Percentiles rank a stretch among this genome's conserved stretches.
These are phyloP conservation scores for Spilarctia lutea DNA, from an alignment of 2,888 invertebrate genomes.

Conservation along the genomic window DNA sequence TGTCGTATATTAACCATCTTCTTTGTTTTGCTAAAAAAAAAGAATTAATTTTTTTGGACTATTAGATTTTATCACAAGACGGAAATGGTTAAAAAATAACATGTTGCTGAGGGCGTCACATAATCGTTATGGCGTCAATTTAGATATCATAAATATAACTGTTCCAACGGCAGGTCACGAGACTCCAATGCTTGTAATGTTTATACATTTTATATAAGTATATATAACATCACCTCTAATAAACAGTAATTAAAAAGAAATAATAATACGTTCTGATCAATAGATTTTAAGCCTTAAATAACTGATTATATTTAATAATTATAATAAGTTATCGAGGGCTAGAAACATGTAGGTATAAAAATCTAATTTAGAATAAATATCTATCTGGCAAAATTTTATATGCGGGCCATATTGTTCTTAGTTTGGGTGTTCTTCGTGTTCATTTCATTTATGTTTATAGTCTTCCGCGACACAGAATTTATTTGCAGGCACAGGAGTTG, in stretches of 20 bases:
- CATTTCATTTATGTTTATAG: no score
- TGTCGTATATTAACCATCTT: neutral
- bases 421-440: no score
- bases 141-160: conserved; percentile 38
- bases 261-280: conserved; percentile 1
- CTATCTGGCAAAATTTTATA: neutral
- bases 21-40: neutral
- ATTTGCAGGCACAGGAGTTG: no score
- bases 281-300: no score
- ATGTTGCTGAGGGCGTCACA: conserved; percentile 28
- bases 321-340: neutral
- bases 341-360: neutral
- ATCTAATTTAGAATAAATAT: neutral
- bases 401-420: neutral
- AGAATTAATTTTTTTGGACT: conserved; percentile 16
- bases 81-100: conserved; percentile 20
- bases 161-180: conserved; percentile 24
- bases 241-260: conserved; percentile 1
- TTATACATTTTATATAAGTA: conserved; percentile 2
- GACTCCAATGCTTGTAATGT: conserved; percentile 23
- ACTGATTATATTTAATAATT: neutral
- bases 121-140: conserved; percentile 22
- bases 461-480: no score
- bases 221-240: conserved; percentile 22
- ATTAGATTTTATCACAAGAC: conserved; percentile 28